Percentiles rank a stretch among this genome's conserved stretches.
These are phyloP conservation scores for Pedionomus torquatus DNA, from an alignment of 2,113 vertebrate species.

Conservation along the genomic window DNA sequence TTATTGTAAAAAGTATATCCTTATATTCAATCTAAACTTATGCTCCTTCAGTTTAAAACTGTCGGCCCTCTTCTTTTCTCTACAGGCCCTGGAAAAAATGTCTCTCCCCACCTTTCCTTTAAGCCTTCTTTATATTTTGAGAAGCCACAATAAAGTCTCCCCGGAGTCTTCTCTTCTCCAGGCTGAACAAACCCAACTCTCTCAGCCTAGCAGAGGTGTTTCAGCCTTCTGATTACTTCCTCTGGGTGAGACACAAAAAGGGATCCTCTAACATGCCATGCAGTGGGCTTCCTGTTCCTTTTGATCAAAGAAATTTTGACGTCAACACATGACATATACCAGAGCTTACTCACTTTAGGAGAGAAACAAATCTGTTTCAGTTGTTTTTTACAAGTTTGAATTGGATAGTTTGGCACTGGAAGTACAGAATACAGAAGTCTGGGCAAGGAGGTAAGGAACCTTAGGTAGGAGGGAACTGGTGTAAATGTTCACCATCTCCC, in stretches of 20 bases:
- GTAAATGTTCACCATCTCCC: neutral
- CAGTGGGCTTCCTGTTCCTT: neutral
- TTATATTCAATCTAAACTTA: neutral
- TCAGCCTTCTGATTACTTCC: neutral
- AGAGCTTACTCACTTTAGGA: neutral
- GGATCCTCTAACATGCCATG: neutral
- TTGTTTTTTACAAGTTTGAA: neutral
- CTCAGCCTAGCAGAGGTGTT: neutral
- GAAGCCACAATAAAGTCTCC: neutral
- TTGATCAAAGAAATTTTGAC: neutral
- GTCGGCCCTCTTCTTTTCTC: neutral
- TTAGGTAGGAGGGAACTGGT: neutral
- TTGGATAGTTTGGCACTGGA: neutral
- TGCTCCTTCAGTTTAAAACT: neutral
- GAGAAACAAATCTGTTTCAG: neutral
- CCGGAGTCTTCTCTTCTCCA: neutral
- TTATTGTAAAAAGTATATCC: neutral
- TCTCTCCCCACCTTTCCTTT: neutral
- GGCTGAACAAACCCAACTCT: neutral
- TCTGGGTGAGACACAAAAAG: neutral
- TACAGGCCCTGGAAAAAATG: neutral
- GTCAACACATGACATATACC: fast-evolving
- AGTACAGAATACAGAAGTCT: neutral
- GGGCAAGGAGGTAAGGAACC: neutral
- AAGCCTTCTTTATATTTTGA: neutral